These are phyloP conservation scores for Chloropsis hardwickii DNA, from an alignment of 2,113 vertebrate species.

Conservation along the genomic window DNA sequence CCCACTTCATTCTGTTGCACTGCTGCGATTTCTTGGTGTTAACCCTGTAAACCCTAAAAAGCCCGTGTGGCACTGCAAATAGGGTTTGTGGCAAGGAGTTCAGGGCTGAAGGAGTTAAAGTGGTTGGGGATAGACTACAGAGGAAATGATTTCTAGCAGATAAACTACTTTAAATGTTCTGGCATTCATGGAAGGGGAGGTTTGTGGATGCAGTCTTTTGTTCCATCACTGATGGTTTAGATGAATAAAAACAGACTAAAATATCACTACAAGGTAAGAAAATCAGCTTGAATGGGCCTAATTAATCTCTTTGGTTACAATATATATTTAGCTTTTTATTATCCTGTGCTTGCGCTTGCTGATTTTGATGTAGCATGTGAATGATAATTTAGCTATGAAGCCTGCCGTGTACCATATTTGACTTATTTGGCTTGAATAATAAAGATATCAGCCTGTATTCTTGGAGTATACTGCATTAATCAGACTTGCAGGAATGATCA, in stretches of 20 bases:
- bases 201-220: slow-evolving; percentile 40
- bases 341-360: background rate
- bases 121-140: slow-evolving; percentile 24
- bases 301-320: background rate
- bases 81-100: background rate
- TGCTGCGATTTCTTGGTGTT: background rate
- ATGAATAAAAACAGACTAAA: slow-evolving; percentile 53
- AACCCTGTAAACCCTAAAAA: background rate
- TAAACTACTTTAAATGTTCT: slow-evolving; percentile 60
- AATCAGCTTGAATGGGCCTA: slow-evolving; percentile 9
- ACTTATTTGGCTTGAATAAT: slow-evolving; percentile 63
- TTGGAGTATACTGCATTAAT: slow-evolving; percentile 79
- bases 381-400: slow-evolving; percentile 10
- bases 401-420: slow-evolving; percentile 1
- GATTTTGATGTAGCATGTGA: background rate
- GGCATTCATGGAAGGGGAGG: slow-evolving; percentile 43
- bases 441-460: slow-evolving; percentile 75
- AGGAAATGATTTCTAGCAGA: slow-evolving; percentile 59
- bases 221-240: slow-evolving; percentile 27
- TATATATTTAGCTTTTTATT: background rate
- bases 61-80: background rate
- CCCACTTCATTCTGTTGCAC: background rate
- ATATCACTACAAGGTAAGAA: slow-evolving; percentile 59
- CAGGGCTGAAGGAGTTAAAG: slow-evolving; percentile 52
- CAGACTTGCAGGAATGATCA: slow-evolving; percentile 87